Conservation (phyloP, 2,888 invertebrate species). For the Tipula unca region DNA sequence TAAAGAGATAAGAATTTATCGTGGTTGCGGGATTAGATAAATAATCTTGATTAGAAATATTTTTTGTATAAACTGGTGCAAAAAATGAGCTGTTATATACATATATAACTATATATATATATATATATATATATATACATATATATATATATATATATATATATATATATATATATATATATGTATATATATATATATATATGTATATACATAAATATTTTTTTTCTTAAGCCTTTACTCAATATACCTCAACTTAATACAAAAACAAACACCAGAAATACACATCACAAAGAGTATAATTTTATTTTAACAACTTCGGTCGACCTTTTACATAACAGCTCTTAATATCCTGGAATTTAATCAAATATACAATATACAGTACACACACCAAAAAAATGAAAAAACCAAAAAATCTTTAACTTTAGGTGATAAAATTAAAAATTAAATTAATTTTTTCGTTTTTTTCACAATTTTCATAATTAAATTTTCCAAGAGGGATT, state of each 20-base stretch:
- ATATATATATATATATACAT: no score
- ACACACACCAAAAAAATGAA: neutral
- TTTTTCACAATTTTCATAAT: neutral
- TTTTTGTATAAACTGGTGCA: neutral
- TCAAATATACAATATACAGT: neutral
- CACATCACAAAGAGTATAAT: neutral
- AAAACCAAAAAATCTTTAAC: neutral
- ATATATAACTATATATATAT: no score
- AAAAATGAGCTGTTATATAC: neutral
- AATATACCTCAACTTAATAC: neutral
- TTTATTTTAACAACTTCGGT: neutral
- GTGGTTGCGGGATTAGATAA: neutral
- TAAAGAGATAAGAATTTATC: neutral
- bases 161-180: no score
- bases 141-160: no score
- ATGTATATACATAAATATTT: no score
- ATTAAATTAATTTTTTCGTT: constrained; percentile 4
- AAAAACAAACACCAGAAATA: neutral
- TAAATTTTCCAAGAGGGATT: neutral
- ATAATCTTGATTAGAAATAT: neutral
- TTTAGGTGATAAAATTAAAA: neutral
- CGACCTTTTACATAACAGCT: neutral
- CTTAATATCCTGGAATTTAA: neutral
- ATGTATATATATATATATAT: no score
- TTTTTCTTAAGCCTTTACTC: neutral